Base-by-base conservation (phyloP, 2,797 vertebrate genomes). In the Remorina albescens region DNA sequence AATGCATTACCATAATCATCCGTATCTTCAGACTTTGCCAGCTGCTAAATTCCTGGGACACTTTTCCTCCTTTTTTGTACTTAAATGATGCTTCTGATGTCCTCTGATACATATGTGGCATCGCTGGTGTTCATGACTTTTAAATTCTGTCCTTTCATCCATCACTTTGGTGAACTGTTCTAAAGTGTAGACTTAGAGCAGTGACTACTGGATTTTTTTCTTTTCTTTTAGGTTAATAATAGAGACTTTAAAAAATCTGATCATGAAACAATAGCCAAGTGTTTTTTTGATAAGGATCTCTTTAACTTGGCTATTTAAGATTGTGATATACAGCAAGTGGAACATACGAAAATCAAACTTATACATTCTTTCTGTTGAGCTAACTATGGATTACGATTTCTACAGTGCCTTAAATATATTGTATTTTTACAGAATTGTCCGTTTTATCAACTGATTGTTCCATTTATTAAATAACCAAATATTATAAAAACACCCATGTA, bases 1-100 rank as follows among this genome's bases (percentile, higher is more conserved):
- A 64, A 60, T 57, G 73, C 81, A 93, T 89, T 81, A 84, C 87
- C 85, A 87, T 92, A 89, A 90, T 90, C 83, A 88, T 79, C 83
- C 64, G 62, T 81, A 83, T 86, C 78, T 58, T 73, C 66, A 81
- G 67, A 81, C 75, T 69, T n/a, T 30, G 50, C 70, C 44, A 62
- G 80, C 47, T 54, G 57, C 66, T 64, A 36, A 74, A 75, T 15
- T 80, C 54, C 54, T 37, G 25, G 13, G 60, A 80, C 68, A 34
- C 8, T 37, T 51, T 59, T 42, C 25, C 18, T n/a, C n/a, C 42
- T 18, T 66, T 61, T 54, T 30, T 54, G 16, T 41, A 47, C 51
- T 57, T 19, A 81, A 65, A 62, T 57, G 5, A 54, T 34, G 16
- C 9, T 67, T 76, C 26, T 34, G 50, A 57, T 42, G 21, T 71